A percentile compares a stretch with the other conserved stretches of the same genome.
phyloP scores from a whole-genome alignment of 2,113 vertebrate genomes.

The Petrocephalus microphthalmus region DNA sequence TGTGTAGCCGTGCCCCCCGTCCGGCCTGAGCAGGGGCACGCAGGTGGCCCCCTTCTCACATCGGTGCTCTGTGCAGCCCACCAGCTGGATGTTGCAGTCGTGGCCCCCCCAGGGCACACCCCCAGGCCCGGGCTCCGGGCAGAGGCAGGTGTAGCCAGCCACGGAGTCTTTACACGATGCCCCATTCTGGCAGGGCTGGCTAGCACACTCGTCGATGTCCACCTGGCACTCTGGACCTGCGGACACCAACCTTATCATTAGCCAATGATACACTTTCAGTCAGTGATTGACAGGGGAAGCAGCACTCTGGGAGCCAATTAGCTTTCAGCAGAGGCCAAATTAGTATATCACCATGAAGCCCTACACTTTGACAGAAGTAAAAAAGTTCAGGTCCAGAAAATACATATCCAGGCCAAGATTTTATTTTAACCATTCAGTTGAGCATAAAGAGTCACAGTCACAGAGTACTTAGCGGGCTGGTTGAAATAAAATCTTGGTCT shows the following conservation, averaged over 20 bases:
- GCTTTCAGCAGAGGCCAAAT: background rate
- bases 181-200: conserved; percentile 76
- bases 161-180: conserved; percentile 72
- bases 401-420: background rate
- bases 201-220: conserved; percentile 79
- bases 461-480: background rate
- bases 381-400: background rate
- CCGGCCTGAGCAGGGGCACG: conserved; percentile 62
- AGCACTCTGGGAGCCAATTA: background rate
- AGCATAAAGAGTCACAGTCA: background rate
- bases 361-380: background rate
- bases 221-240: conserved; percentile 74
- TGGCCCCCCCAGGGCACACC: conserved; percentile 71
- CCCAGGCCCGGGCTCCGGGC: conserved; percentile 54
- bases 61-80: conserved; percentile 69
- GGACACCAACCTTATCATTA: background rate
- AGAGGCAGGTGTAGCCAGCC: conserved; percentile 67
- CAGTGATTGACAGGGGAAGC: background rate
- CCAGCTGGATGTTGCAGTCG: conserved; percentile 70
- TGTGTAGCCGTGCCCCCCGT: conserved; percentile 61
- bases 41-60: conserved; percentile 79
- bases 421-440: background rate
- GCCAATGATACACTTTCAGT: background rate
- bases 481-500: background rate
- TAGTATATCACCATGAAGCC: background rate